Conservation (phyloP, 2,888 invertebrate species). For the Brachyptera putata region DNA sequence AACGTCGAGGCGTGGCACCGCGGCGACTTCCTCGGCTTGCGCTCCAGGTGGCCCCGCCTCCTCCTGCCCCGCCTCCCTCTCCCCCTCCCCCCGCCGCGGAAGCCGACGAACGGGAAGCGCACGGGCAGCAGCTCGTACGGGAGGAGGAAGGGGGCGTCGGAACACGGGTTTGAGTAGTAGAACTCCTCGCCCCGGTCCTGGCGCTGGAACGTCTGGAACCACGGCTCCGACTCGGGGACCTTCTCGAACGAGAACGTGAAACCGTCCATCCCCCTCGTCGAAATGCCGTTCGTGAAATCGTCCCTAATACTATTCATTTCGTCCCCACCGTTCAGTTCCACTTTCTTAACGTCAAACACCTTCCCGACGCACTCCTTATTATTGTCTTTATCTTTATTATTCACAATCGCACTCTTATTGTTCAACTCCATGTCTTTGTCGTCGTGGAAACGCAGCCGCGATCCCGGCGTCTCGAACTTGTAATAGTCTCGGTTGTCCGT, state of each 20-base stretch:
- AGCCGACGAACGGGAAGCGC: conserved; percentile 51
- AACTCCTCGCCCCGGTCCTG: conserved; percentile 67
- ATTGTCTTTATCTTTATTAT: conserved; percentile 43
- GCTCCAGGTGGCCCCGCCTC: conserved; percentile 41
- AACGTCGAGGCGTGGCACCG: conserved; percentile 84
- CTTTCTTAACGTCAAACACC: conserved; percentile 4
- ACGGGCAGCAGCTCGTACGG: conserved; percentile 59
- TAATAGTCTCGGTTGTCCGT: conserved; percentile 58
- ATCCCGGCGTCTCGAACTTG: conserved; percentile 48
- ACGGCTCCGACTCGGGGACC: conserved; percentile 67
- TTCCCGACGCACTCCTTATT: conserved; percentile 23
- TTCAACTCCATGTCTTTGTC: conserved; percentile 1
- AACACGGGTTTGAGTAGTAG: conserved; percentile 38
- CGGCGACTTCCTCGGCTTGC: conserved; percentile 75
- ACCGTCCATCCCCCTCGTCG: conserved; percentile 50
- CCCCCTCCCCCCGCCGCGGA: conserved; percentile 38
- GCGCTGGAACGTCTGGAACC: conserved; percentile 73
- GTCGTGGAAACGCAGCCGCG: conserved; percentile 47
- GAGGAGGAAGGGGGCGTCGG: conserved; percentile 57
- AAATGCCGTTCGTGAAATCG: background rate
- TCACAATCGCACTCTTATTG: conserved; percentile 40
- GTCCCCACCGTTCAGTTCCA: background rate
- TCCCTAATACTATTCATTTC: background rate
- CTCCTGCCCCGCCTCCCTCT: conserved; percentile 26
- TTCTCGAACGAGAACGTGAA: conserved; percentile 71